Base-by-base conservation (phyloP, 2,888 invertebrate genomes). In the Clostera curtula region DNA sequence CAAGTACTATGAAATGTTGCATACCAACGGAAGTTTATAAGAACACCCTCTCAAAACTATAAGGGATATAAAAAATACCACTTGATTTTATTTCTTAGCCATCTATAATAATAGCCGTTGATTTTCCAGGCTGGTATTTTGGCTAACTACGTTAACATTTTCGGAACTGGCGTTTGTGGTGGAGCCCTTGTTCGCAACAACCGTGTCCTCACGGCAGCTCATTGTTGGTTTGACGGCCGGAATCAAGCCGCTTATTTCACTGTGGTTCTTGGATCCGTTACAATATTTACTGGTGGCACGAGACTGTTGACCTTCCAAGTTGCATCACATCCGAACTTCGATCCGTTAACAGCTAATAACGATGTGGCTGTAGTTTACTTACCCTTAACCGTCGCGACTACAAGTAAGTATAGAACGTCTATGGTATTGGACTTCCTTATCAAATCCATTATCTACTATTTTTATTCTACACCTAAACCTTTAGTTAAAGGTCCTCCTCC, bases 201-300 rank as follows among this genome's bases (percentile, higher is more conserved):
- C 24, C 40, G 46, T n/a, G 36, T 67, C 1, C 12, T 59, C 6
- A 65, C 66, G 1, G 67, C 68, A 12, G 66, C 68, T 2, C 66
- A 67, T 36, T 68, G 66, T 38, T 66, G 71, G 68, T 48, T 24
- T 12, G 74, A 73, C 9, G 74, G 74, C 1, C 2, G 11, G 0
- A 31, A 58, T 42, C 67, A 62, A 8, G 74, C 46, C 1, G 56
- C 55, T 49, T 39, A 40, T 3, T 27, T 68, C 19, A 60, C 56
- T 1, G 62, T 70, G 1, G 62, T 71, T 2, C 60, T 73, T 2
- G 74, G 75, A 3, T 63, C 70, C 4, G 20, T 33, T 5, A 29
- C 33, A 0, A 39, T 75, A 2, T 75, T 70, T 45, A 32, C 31
- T 13, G 73, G 72, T 3, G 74, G 75, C 6, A 46, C 39, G n/a